A percentile compares a stretch with the other conserved stretches of the same genome.
Evolutionary conservation across 1,140 invertebrate species (phyloP).

Genomic region (Zaprionus capensis): DNA sequence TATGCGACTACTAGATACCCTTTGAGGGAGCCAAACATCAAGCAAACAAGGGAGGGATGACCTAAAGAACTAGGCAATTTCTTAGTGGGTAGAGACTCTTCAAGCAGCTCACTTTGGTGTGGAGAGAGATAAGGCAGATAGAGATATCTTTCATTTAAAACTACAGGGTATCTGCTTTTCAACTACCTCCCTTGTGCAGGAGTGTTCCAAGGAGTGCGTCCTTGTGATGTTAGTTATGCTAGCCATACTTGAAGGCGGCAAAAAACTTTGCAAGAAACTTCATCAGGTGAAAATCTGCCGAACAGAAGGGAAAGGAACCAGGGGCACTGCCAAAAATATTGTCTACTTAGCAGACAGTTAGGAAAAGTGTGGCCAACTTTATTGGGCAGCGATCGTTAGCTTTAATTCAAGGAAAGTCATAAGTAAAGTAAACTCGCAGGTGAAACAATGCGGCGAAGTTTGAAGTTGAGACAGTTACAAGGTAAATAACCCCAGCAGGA

Average conservation of each 20-base stretch:
- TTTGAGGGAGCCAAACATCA: not conserved
- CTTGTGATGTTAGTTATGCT: conserved; percentile 39
- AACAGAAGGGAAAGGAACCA: not conserved
- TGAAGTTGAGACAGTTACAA: not conserved
- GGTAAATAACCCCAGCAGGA: not conserved
- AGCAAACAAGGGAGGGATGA: too few relatives aligned
- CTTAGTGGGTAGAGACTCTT: not conserved
- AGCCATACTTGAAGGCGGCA: conserved; percentile 44
- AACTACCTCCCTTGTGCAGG: not conserved
- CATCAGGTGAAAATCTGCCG: conserved; percentile 20
- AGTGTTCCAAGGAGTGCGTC: not conserved
- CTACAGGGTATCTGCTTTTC: not conserved
- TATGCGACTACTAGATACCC: conserved; percentile 9
- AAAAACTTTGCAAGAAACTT: conserved; percentile 47
- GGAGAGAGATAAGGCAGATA: too few relatives aligned
- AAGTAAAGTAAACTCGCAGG: not conserved
- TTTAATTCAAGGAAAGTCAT: not conserved
- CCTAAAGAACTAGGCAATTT: not conserved
- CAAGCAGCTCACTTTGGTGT: not conserved
- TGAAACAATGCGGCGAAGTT: not conserved
- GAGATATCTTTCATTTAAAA: too few relatives aligned
- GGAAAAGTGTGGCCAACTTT: not conserved
- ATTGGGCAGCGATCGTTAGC: not conserved
- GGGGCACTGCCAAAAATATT: not conserved
- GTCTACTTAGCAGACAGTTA: conserved; percentile 2